Evolutionary conservation across 2,797 vertebrate species (phyloP).

Genomic region (Brachyalestes nurse): DNA sequence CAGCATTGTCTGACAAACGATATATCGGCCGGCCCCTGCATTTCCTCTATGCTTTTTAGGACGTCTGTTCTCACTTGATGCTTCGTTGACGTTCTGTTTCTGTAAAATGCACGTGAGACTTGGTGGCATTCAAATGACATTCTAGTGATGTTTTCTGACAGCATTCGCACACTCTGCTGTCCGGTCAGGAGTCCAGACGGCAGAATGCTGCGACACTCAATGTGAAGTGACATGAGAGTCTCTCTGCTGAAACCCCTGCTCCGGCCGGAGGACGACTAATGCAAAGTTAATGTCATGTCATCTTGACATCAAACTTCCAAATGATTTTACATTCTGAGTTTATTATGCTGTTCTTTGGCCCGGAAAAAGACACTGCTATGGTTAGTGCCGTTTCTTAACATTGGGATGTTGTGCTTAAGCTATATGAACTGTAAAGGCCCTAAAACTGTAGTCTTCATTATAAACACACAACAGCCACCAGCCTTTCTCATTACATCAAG

Average conservation of each 20-base stretch:
- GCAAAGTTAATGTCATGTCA: background rate
- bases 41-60: background rate
- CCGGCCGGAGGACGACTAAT: background rate
- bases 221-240: background rate
- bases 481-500: no score
- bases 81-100: background rate
- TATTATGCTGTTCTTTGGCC: background rate
- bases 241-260: background rate
- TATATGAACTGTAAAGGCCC: background rate
- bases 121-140: background rate
- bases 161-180: background rate
- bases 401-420: background rate
- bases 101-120: background rate
- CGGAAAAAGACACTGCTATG: background rate
- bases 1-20: no score
- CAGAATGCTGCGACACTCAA: slow-evolving; percentile 5
- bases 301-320: background rate
- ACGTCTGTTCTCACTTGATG: background rate
- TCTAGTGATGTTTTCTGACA: background rate
- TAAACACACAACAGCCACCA: no score
- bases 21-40: background rate
- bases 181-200: background rate
- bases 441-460: background rate
- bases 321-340: background rate
- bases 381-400: no score